Percentiles rank a stretch among this genome's conserved stretches.
phyloP scores from a whole-genome alignment of 2,113 vertebrate species.

The Tonatia bakeri region DNA sequence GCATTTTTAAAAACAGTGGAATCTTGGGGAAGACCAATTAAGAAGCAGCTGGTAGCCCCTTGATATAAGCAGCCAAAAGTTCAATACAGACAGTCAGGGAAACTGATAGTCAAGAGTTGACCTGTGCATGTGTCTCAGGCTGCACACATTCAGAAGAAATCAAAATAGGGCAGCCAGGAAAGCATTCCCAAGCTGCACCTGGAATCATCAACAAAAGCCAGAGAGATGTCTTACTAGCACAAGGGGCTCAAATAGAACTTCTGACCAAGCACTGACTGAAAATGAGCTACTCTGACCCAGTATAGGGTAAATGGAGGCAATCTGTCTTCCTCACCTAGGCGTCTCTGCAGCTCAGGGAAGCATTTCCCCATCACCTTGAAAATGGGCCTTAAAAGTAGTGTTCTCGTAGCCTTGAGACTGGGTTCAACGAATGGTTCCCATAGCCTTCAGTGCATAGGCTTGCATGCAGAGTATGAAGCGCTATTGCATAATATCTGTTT shows the following conservation, averaged over 20 bases:
- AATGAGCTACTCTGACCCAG: neutral
- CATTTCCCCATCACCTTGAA: too few species aligned
- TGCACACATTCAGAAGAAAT: neutral
- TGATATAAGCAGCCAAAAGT: neutral
- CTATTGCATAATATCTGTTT: too few species aligned
- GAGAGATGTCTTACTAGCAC: neutral
- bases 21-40: neutral
- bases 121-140: fast-evolving
- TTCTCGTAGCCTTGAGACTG: too few species aligned
- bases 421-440: too few species aligned
- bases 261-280: neutral
- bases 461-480: too few species aligned
- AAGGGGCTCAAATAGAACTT: neutral
- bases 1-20: neutral
- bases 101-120: neutral
- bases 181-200: neutral
- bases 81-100: neutral
- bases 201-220: neutral
- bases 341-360: too few species aligned
- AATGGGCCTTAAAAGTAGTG: too few species aligned
- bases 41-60: neutral
- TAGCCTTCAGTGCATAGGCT: too few species aligned
- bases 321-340: too few species aligned
- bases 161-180: neutral
- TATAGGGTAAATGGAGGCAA: too few species aligned